Base-by-base conservation (phyloP, 2,113 vertebrate species). In the Muntiacus muntjak region DNA sequence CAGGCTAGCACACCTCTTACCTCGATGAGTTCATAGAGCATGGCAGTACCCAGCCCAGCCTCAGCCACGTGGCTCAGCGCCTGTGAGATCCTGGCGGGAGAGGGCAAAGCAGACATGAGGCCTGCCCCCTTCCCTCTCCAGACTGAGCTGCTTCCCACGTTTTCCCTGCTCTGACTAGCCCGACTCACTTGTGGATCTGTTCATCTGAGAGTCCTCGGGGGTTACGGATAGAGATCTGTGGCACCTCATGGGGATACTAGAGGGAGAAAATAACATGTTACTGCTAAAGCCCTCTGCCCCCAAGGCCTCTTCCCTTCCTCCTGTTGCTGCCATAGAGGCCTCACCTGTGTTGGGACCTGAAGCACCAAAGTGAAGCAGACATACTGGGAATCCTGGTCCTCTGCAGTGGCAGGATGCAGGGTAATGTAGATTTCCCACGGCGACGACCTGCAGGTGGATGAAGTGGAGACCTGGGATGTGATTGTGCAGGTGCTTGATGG, bases 171-270 rank as follows among this genome's bases (percentile, higher is more conserved):
- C 52, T 16, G 1, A 81, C 33, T 30, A 85, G 43, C n/a, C 33
- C 0, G 0, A 54, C 99, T 99, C 98, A 99, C 99, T 99, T 99
- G 97, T 99, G 98, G 90, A 99, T 99, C 95, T 99, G 99, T 93
- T 99, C 99, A 97, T 99, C 99, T 9, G 99, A 99, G n/a, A 99
- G 99, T 1, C 99, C 99, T 23, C 99, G 98, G 0, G 99, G 99
- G 96, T 99, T 99, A 30, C 99, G 99, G 79, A 99, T 99, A 6
- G 99, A 99, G 98, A 99, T 99, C 93, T 98, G 98, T 0, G 99
- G 99, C 54, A 98, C 97, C 93, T 99, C 98, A 52, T 98, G 97
- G 25, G 99, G 99, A 98, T 99, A 99, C 99, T 99, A 97, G 47
- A 43, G 33, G 55, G 64, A 81, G 67, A 85, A 85, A 96, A 90